These are phyloP conservation scores for Scolopax mira DNA, from an alignment of 2,113 vertebrate species.

Conservation along the genomic window DNA sequence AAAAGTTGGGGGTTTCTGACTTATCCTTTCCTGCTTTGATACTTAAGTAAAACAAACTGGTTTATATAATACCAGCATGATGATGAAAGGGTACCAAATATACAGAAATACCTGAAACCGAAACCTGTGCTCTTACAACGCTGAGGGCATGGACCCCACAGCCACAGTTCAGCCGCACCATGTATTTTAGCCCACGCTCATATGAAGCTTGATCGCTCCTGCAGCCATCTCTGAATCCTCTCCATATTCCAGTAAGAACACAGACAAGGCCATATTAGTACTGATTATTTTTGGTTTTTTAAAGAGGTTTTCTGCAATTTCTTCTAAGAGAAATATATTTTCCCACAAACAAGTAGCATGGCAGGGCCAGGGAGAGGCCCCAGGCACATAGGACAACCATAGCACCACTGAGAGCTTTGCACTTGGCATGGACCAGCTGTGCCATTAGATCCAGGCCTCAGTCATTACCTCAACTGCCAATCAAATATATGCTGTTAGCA, in stretches of 20 bases:
- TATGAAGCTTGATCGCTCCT: background rate
- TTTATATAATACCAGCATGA: background rate
- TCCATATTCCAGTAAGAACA: background rate
- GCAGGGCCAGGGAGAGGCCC: background rate
- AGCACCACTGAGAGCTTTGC: background rate
- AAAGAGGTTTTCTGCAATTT: background rate
- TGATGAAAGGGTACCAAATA: background rate
- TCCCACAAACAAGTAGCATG: background rate
- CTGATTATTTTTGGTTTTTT: background rate
- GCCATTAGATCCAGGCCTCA: background rate
- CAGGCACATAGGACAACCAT: background rate
- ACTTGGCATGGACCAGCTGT: background rate
- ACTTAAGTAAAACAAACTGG: background rate
- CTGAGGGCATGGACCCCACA: background rate
- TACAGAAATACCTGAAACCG: background rate
- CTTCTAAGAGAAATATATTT: background rate
- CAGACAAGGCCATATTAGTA: rapidly evolving
- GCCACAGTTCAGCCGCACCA: background rate
- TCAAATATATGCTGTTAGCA: rapidly evolving
- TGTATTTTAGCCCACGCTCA: background rate
- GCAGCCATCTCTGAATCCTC: background rate
- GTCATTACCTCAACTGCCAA: background rate
- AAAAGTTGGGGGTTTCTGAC: background rate
- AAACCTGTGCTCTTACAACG: background rate
- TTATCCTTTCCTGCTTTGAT: background rate